Base-by-base conservation (phyloP, 1,140 invertebrate species). In the Sminthurides bifidus region DNA sequence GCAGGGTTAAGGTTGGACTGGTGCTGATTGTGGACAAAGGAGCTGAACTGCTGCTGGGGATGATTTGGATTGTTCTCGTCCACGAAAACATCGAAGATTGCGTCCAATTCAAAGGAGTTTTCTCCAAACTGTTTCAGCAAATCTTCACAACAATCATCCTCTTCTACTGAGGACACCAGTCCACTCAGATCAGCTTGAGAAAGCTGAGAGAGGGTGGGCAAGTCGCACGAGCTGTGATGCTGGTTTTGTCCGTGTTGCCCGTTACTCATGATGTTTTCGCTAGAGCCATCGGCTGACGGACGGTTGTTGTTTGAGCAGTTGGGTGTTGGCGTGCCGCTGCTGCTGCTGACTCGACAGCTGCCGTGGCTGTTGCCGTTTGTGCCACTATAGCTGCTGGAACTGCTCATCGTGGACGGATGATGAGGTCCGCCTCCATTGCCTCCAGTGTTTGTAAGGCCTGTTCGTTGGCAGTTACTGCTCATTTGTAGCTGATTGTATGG, bases 71-170 rank as follows among this genome's bases (percentile, higher is more conserved):
- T 44, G 44, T 60, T 62, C 30, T 61, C 60, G 35, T 66, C 64
- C 15, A 59, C 71, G 58, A 75, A 71, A 50, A 72, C 74, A 41
- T 69, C 68, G 26, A 73, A 70, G 44, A 76, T 74, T 54, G 72
- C 68, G 30, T 75, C 74, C 27, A 76, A 63, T 60, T 75, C 73
- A 65, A 82, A 81, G 3, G 76, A 77, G 2, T 79, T 77, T 56
- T 82, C 80, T 2, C 76, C 79, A 12, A 84, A 70, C 62, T 83
- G 80, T 61, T 82, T 81, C 52, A 84, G 77, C 49, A 84, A 78
- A 61, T 83, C 81, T 53, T 83, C 81, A 15, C 81, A 77, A n/a
- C n/a, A n/a, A 49, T 49, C 46, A 60, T 81, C 79, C 15, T 75
- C 73, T 6, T 77, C 76, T n/a, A 70, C 63, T n/a, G 58, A 64